Percentiles rank a stretch among this genome's conserved stretches.
Conservation (phyloP, 1,140 invertebrate genomes). For the Drosophila nigromelanica region DNA sequence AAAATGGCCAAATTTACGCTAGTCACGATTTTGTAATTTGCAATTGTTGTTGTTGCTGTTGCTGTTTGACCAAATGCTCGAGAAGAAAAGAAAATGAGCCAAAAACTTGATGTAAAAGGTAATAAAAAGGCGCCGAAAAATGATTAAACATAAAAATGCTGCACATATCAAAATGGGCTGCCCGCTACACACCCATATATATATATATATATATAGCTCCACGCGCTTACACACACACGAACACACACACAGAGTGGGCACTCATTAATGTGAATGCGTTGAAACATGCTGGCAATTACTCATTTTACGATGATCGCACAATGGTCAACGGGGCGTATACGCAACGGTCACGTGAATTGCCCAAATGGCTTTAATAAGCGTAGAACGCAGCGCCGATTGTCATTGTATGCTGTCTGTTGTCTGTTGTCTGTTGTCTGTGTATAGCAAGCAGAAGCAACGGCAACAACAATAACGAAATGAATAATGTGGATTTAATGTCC, state of each 20-base stretch:
- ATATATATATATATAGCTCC: not conserved
- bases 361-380: conserved; percentile 62
- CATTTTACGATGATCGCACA: conserved; percentile 71
- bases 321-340: conserved; percentile 62
- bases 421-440: not conserved
- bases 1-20: conserved; percentile 58
- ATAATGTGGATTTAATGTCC: conserved; percentile 70
- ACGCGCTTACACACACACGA: not conserved
- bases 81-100: conserved; percentile 40
- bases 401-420: conserved; percentile 36
- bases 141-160: conserved; percentile 70
- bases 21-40: conserved; percentile 69
- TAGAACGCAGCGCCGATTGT: conserved; percentile 38
- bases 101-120: conserved; percentile 43
- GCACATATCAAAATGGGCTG: conserved; percentile 52
- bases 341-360: conserved; percentile 56
- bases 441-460: conserved; percentile 2
- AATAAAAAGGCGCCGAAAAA: conserved; percentile 65
- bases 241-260: conserved; percentile 37
- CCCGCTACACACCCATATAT: not conserved
- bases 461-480: conserved; percentile 45
- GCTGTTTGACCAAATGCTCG: conserved; percentile 10
- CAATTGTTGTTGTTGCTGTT: conserved; percentile 43
- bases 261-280: conserved; percentile 65
- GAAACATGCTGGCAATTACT: conserved; percentile 74